These are phyloP conservation scores for Parapristionchus giblindavisi DNA, from an alignment of 2,888 invertebrate genomes.

Conservation along the genomic window DNA sequence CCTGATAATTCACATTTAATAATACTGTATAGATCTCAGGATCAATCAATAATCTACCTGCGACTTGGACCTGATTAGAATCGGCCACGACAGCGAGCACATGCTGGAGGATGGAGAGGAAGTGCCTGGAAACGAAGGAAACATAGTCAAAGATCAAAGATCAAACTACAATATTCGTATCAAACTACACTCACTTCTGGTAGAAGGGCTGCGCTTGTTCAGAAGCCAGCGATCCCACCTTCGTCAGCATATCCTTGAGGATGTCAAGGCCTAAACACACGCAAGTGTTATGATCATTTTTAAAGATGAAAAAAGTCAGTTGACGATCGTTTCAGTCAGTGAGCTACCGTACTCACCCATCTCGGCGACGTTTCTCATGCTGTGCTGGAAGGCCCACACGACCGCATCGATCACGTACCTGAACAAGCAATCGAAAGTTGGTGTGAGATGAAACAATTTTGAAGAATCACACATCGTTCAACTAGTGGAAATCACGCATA, in stretches of 20 bases:
- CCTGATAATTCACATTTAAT: too few species aligned
- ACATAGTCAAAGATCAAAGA: too few species aligned
- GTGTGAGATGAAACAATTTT: too few species aligned
- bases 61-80: constrained; percentile 79
- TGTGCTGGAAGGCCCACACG: constrained; percentile 99
- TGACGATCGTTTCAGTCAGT: too few species aligned
- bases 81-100: constrained; percentile 98
- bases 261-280: constrained; percentile 75
- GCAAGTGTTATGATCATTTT: too few species aligned
- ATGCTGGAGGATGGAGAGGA: constrained; percentile 96
- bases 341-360: constrained; percentile 76
- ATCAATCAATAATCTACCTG: constrained; percentile 51
- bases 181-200: too few species aligned
- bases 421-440: constrained; percentile 76
- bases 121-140: constrained; percentile 79
- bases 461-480: too few species aligned
- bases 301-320: too few species aligned
- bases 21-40: too few species aligned
- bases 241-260: constrained; percentile 86
- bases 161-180: too few species aligned
- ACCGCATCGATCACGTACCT: constrained; percentile 95
- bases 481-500: too few species aligned
- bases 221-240: constrained; percentile 79
- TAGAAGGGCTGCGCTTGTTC: constrained; percentile 93
- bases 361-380: constrained; percentile 98